Evolutionary conservation across 2,888 invertebrate genomes (phyloP).

Genomic region (Tetramorium bicarinatum): DNA sequence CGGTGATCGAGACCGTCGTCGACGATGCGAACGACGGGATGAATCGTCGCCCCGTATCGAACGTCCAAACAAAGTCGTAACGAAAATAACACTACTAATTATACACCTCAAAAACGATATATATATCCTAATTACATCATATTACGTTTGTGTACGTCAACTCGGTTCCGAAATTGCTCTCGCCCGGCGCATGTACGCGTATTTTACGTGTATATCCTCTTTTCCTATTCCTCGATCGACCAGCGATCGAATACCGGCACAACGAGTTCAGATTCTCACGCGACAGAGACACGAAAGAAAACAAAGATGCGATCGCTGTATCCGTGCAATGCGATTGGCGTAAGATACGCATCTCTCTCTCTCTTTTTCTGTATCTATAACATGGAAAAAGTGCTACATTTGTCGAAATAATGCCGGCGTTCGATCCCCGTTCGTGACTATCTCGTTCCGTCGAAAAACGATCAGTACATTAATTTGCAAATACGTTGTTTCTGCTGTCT

Average conservation of each 20-base stretch:
- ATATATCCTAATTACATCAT: conserved; percentile 65
- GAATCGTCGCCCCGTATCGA: conserved; percentile 35
- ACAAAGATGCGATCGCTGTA: background rate
- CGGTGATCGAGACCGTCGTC: background rate
- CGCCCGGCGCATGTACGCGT: conserved; percentile 59
- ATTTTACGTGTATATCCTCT: conserved; percentile 20
- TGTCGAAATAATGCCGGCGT: conserved; percentile 14
- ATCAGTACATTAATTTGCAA: conserved; percentile 80
- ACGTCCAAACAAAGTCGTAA: conserved; percentile 55
- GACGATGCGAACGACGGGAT: conserved; percentile 21
- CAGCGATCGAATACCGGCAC: conserved; percentile 20
- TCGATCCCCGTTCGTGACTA: conserved; percentile 37
- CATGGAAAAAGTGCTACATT: background rate
- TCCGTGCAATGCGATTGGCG: background rate
- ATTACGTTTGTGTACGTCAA: conserved; percentile 66
- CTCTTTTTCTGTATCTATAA: background rate
- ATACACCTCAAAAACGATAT: conserved; percentile 69
- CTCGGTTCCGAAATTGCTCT: conserved; percentile 56
- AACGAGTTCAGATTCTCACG: background rate
- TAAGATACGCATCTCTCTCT: background rate
- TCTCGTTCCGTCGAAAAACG: conserved; percentile 71
- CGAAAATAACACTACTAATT: conserved; percentile 70
- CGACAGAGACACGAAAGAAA: conserved; percentile 1
- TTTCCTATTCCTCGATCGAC: conserved; percentile 16
- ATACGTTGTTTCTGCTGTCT: conserved; percentile 38